A percentile compares a stretch with the other conserved stretches of the same genome.
Conservation (phyloP, 1,140 invertebrate species). For the Lethocerus indicus region DNA sequence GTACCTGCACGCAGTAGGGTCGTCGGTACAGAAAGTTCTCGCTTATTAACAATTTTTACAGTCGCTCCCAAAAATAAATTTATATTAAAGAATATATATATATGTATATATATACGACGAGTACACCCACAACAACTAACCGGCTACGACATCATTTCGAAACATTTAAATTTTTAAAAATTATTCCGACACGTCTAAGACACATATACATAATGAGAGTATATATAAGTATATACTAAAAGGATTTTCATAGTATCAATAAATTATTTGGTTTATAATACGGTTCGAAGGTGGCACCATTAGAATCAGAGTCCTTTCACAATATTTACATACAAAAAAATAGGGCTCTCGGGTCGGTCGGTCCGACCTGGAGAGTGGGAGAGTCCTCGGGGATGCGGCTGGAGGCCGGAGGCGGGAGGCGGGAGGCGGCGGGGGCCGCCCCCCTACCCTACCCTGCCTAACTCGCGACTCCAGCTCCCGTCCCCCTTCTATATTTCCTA, state of each 20-base stretch:
- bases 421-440: background rate
- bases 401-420: background rate
- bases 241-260: slow-evolving; percentile 32
- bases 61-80: background rate
- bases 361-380: background rate
- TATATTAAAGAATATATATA: slow-evolving; percentile 1
- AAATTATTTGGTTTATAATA: slow-evolving; percentile 48
- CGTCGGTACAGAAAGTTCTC: no score
- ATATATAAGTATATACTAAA: background rate
- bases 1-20: no score
- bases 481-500: slow-evolving; percentile 7
- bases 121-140: no score
- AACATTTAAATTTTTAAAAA: background rate
- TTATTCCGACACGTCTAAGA: background rate
- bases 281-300: slow-evolving; percentile 30
- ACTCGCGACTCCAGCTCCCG: background rate
- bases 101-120: slow-evolving; percentile 3
- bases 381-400: background rate
- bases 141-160: no score
- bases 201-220: background rate
- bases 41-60: no score
- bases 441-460: background rate
- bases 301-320: slow-evolving; percentile 17
- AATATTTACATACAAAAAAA: slow-evolving; percentile 21
- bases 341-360: background rate